A percentile compares a stretch with the other conserved stretches of the same genome.
phyloP scores from a whole-genome alignment of 1,140 invertebrate species.

The Microvelia longipes region DNA sequence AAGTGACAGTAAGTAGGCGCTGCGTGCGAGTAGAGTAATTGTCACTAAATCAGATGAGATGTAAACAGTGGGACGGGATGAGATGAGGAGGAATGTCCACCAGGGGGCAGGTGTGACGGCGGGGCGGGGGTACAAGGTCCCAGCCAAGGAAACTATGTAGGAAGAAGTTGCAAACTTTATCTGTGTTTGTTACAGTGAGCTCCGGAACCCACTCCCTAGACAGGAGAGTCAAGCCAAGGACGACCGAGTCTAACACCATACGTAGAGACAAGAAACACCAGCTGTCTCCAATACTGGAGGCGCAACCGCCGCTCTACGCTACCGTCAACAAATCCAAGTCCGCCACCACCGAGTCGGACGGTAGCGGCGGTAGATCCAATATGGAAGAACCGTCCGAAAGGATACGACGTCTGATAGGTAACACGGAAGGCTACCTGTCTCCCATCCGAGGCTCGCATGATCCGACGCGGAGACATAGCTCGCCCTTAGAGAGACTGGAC shows the following conservation, averaged over 20 bases:
- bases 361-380: not conserved
- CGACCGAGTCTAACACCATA: not conserved
- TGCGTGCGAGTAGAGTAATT: no score
- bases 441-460: not conserved
- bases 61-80: no score
- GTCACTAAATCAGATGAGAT: no score
- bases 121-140: no score
- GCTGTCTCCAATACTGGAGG: not conserved
- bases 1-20: no score
- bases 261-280: conserved; percentile 1
- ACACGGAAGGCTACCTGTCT: not conserved
- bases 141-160: not conserved
- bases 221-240: not conserved
- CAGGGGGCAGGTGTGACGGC: no score
- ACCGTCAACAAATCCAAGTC: not conserved
- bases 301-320: not conserved
- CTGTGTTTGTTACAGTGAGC: not conserved
- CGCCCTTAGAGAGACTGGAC: not conserved
- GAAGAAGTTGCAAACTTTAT: not conserved
- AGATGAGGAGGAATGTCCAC: no score
- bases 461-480: not conserved
- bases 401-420: not conserved
- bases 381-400: not conserved
- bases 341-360: not conserved
- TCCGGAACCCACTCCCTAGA: not conserved